phyloP scores from a whole-genome alignment of 2,888 invertebrate genomes.

The Agrochola litura region DNA sequence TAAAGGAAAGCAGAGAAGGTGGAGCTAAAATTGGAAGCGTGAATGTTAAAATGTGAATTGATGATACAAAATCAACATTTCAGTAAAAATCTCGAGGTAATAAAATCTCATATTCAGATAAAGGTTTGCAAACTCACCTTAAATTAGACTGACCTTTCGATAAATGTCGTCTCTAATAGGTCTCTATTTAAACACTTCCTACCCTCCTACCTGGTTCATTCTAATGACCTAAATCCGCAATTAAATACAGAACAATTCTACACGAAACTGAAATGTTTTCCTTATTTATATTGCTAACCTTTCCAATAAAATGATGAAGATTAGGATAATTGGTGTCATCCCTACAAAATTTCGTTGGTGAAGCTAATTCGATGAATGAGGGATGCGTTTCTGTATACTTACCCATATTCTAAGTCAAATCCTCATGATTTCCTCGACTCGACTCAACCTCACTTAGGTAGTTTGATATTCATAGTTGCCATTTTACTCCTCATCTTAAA shows the following conservation, averaged over 20 bases:
- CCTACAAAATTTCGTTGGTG: not conserved
- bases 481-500: too few relatives aligned
- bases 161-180: slow-evolving; percentile 6
- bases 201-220: slow-evolving; percentile 25
- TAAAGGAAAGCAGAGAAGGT: too few relatives aligned
- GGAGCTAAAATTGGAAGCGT: not conserved
- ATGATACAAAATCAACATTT: not conserved
- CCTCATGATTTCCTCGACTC: too few relatives aligned
- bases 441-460: too few relatives aligned
- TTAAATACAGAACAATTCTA: slow-evolving; percentile 1
- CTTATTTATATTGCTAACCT: slow-evolving; percentile 22
- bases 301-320: slow-evolving; percentile 10
- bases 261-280: not conserved
- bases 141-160: slow-evolving; percentile 40
- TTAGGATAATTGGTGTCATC: not conserved
- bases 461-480: too few relatives aligned
- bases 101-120: slow-evolving; percentile 4
- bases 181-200: slow-evolving; percentile 35
- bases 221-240: slow-evolving; percentile 22
- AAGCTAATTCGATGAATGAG: not conserved
- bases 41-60: not conserved
- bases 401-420: too few relatives aligned
- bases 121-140: not conserved
- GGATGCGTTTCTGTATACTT: too few relatives aligned
- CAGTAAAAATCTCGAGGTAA: not conserved